Percentiles rank a stretch among this genome's conserved stretches.
Conservation (phyloP, 1,140 invertebrate genomes). For the Phymorhynchus buccinoides region DNA sequence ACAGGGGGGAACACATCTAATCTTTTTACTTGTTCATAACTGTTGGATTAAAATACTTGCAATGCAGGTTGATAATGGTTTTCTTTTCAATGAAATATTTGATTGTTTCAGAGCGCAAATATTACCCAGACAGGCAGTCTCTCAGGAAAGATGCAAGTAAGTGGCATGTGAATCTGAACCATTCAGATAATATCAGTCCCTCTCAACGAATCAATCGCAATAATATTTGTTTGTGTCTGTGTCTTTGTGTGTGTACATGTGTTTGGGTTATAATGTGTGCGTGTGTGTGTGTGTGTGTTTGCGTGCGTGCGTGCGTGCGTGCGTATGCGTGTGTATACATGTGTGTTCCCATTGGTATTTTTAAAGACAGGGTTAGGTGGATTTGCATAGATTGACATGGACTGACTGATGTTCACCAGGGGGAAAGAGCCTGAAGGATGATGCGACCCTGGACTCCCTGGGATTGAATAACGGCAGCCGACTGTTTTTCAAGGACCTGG, state of each 20-base stretch:
- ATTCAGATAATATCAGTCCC: too few species aligned
- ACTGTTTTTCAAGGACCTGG: slow-evolving; percentile 84
- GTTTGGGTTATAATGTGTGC: not conserved
- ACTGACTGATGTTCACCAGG: slow-evolving; percentile 62
- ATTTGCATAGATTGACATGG: not conserved
- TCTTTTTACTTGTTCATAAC: not conserved
- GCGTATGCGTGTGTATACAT: not conserved
- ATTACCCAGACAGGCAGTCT: slow-evolving; percentile 87
- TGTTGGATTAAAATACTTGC: not conserved
- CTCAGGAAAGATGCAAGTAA: slow-evolving; percentile 84
- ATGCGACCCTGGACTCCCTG: slow-evolving; percentile 66
- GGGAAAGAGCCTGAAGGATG: slow-evolving; percentile 73
- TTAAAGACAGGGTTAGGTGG: not conserved
- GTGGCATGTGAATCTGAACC: slow-evolving; percentile 35
- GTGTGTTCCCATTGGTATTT: not conserved
- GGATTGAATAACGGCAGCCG: slow-evolving; percentile 62
- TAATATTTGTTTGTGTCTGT: not conserved
- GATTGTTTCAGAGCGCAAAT: slow-evolving; percentile 76
- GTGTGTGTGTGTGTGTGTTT: not conserved
- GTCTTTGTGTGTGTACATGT: not conserved
- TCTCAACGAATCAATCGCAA: not conserved
- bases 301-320: not conserved
- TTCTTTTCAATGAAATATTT: slow-evolving; percentile 12
- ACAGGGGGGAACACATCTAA: too few species aligned
- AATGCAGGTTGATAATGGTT: not conserved